Percentiles rank a stretch among this genome's conserved stretches.
Conservation (phyloP, 2,888 invertebrate species). For the Epirrhoe tristata region DNA sequence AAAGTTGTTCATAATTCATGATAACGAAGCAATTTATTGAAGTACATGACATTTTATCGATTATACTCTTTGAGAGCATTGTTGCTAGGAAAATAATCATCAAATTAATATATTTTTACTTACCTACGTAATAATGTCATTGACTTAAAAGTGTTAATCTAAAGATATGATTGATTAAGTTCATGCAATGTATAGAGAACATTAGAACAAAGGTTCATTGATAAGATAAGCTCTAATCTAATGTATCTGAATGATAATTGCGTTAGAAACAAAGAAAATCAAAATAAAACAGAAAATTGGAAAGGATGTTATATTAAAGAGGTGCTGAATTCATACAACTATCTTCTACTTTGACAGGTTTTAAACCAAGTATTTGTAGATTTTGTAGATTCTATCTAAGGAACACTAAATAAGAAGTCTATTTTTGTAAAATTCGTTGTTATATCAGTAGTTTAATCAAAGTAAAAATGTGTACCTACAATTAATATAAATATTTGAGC, state of each 20-base stretch:
- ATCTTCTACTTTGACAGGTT: too few species aligned
- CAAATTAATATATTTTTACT: conserved; percentile 2
- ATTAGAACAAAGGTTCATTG: conserved; percentile 12
- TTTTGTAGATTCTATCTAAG: too few species aligned
- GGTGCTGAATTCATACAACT: not conserved
- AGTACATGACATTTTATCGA: too few species aligned
- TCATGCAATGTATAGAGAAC: conserved; percentile 7
- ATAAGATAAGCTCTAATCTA: conserved; percentile 14
- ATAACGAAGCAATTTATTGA: not conserved
- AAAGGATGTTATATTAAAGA: not conserved
- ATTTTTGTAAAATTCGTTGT: too few species aligned
- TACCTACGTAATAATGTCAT: conserved; percentile 10
- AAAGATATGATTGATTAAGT: conserved; percentile 11
- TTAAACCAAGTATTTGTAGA: too few species aligned
- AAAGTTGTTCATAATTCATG: not conserved
- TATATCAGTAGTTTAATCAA: too few species aligned
- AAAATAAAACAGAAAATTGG: not conserved
- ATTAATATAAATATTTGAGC: too few species aligned
- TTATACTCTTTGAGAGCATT: not conserved
- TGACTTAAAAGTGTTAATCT: conserved; percentile 25
- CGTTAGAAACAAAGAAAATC: conserved; percentile 5
- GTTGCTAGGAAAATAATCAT: conserved; percentile 14
- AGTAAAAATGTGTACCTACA: too few species aligned
- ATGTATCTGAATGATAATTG: conserved; percentile 2
- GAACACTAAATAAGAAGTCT: too few species aligned